Conservation (phyloP, 1,140 invertebrate genomes). For the Cylas formicarius region DNA sequence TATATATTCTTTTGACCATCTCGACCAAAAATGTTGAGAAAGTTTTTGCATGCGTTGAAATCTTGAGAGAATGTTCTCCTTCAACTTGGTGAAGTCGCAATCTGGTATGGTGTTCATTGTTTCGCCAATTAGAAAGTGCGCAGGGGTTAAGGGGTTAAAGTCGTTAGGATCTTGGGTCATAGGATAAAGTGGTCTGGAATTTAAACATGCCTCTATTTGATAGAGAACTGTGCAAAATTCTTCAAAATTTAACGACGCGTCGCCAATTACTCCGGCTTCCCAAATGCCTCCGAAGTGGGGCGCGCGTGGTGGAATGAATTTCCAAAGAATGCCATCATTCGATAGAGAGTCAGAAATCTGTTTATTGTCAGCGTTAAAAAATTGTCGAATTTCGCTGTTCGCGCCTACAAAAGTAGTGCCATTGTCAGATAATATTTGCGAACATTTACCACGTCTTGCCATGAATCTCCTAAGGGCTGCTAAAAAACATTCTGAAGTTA, state of each 20-base stretch:
- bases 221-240: slow-evolving; percentile 20
- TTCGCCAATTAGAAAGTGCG: slow-evolving; percentile 25
- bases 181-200: slow-evolving; percentile 25
- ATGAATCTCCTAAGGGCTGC: slow-evolving; percentile 31
- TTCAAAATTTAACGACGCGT: slow-evolving; percentile 21
- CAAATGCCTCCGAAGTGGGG: slow-evolving; percentile 42
- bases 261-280: slow-evolving; percentile 33
- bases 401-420: slow-evolving; percentile 34
- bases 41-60: slow-evolving; percentile 11
- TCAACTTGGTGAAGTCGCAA: neutral
- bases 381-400: slow-evolving; percentile 27
- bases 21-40: slow-evolving; percentile 14
- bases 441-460: slow-evolving; percentile 22
- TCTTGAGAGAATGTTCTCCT: slow-evolving; percentile 6
- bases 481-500: slow-evolving; percentile 31
- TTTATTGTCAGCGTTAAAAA: slow-evolving; percentile 35
- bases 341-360: slow-evolving; percentile 5
- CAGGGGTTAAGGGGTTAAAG: slow-evolving; percentile 19
- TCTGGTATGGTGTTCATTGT: slow-evolving; percentile 10
- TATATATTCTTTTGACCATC: slow-evolving; percentile 15
- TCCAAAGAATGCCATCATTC: slow-evolving; percentile 9
- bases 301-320: slow-evolving; percentile 28
- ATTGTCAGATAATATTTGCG: slow-evolving; percentile 28
- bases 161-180: slow-evolving; percentile 25
- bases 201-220: slow-evolving; percentile 23